These are phyloP conservation scores for Lepus oiostolus DNA, from an alignment of 2,797 vertebrate genomes.

Conservation along the genomic window DNA sequence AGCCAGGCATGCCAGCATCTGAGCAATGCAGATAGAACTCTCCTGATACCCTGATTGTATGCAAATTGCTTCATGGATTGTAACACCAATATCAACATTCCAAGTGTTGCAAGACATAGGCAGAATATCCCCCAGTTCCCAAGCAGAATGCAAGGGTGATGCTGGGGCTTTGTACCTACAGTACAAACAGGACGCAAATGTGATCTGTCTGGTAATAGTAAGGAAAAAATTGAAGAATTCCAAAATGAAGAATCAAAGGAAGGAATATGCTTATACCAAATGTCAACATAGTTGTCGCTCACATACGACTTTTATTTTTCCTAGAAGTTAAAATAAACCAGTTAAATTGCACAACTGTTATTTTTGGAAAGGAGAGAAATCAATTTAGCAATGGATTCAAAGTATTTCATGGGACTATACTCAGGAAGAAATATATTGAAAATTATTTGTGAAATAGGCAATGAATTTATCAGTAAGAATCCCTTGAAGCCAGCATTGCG, in stretches of 20 bases:
- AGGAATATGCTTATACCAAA: background rate
- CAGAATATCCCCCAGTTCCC: too few species aligned
- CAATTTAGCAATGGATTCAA: background rate
- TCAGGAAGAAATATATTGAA: background rate
- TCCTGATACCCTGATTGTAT: too few species aligned
- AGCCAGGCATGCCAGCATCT: too few species aligned
- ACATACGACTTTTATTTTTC: conserved; percentile 21
- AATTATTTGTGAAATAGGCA: background rate
- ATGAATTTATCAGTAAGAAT: conserved; percentile 33
- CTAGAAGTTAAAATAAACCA: background rate
- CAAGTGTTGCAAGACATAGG: too few species aligned
- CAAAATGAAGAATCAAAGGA: background rate
- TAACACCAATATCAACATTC: too few species aligned
- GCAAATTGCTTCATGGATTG: too few species aligned
- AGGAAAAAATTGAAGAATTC: background rate
- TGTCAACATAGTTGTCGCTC: background rate
- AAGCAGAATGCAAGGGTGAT: too few species aligned
- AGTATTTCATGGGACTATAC: background rate
- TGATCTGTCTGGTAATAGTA: background rate
- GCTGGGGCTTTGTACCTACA: too few species aligned
- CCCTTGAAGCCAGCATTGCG: background rate
- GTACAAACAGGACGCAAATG: background rate
- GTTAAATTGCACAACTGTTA: background rate
- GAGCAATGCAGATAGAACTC: too few species aligned
- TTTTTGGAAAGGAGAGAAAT: conserved; percentile 34